A percentile compares a stretch with the other conserved stretches of the same genome.
These are phyloP conservation scores for Anthonomus grandis DNA, from an alignment of 1,140 invertebrate genomes.

Conservation along the genomic window DNA sequence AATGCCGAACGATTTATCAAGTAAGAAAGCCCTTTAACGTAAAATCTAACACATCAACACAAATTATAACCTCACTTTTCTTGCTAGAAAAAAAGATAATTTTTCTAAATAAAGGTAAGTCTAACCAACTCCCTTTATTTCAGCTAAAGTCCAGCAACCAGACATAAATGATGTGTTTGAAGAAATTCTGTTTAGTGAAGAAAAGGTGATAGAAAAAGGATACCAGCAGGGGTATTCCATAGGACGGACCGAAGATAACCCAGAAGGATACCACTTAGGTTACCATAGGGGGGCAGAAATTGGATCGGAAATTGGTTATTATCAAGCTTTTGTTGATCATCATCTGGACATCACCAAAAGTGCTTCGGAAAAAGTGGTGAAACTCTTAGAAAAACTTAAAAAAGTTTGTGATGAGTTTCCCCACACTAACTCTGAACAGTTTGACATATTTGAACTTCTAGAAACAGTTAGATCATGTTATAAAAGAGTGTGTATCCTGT, in stretches of 20 bases:
- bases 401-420: slow-evolving; percentile 64
- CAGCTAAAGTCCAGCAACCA: slow-evolving; percentile 9
- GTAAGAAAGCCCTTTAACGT: too few relatives aligned
- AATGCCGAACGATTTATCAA: slow-evolving; percentile 13
- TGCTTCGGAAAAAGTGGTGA: slow-evolving; percentile 53
- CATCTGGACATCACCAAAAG: slow-evolving; percentile 37
- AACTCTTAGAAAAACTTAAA: slow-evolving; percentile 55
- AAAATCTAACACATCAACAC: too few relatives aligned
- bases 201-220: slow-evolving; percentile 53
- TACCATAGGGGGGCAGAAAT: slow-evolving; percentile 63
- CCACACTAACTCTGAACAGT: slow-evolving; percentile 57
- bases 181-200: slow-evolving; percentile 60
- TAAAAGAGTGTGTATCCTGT: slow-evolving; percentile 62
- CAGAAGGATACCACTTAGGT: slow-evolving; percentile 62
- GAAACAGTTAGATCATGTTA: slow-evolving; percentile 64
- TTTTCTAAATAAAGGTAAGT: background rate
- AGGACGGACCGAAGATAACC: slow-evolving; percentile 55
- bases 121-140: too few relatives aligned
- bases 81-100: background rate
- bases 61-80: too few relatives aligned
- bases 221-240: slow-evolving; percentile 59
- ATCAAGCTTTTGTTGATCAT: slow-evolving; percentile 52
- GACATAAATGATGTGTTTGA: slow-evolving; percentile 65
- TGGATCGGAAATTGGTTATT: slow-evolving; percentile 62
- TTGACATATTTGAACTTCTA: slow-evolving; percentile 60